Evolutionary conservation across 2,888 invertebrate species (phyloP), one percentile per base, ranked within the genome.

Genomic region (Eudasyphora cyanicolor): DNA sequence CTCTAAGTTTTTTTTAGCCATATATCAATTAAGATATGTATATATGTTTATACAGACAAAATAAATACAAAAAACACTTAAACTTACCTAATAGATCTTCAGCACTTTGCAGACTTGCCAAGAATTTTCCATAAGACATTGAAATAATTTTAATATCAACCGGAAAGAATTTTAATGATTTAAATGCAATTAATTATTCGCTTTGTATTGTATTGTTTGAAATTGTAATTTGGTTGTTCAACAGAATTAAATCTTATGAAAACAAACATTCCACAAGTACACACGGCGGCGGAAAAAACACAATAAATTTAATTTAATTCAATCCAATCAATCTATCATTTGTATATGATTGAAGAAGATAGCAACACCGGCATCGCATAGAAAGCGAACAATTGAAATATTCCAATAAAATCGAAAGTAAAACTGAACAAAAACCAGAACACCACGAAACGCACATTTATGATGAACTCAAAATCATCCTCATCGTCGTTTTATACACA

Each of bases 101-200:
- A 42, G 42, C 38, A 60, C 17, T 73, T 73, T 73, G 38, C 35
- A 24, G 35, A 38, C 27, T 17, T 60, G 27, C 24, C 24, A 60
- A 38, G 27, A 27, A 57, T 24, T 73, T 73, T 73, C 42, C 73
- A 73, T 60, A 57, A 73, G 57, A 60, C 60, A 60, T 73, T 73
- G 35, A 60, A 73, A 73, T 60, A 38, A 42, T 42, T 35, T 67
- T 4, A 67, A 24, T 42, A n/a, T 12, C 67, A 42, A 42, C 24
- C 38, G 67, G 21, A 42, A 67, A 42, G 10, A 60, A 60, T 73
- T 73, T 73, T 24, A 73, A 42, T 35, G 38, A 42, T 73, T 71
- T 51, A 29, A 32, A 19, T 42, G 1, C 57, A 73, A 24, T 12
- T 14, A 57, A 57, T 42, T 38, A 7, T n/a, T 62, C 38, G 8